A percentile compares a stretch with the other conserved stretches of the same genome.
phyloP scores from a whole-genome alignment of 2,797 vertebrate species.

The Dendrocincla fuliginosa region DNA sequence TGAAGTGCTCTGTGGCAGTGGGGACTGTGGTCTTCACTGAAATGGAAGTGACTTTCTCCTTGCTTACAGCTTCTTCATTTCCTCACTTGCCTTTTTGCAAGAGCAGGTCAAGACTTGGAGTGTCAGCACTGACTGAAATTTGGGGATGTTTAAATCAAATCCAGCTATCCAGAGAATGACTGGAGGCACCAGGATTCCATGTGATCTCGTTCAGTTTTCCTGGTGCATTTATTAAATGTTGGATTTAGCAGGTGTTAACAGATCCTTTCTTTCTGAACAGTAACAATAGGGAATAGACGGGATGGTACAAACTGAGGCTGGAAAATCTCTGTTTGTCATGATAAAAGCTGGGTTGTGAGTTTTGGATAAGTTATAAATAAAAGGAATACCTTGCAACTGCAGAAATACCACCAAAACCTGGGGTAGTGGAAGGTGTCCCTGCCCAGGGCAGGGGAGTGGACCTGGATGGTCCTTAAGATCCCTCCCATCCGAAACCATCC shows the following conservation, averaged over 20 bases:
- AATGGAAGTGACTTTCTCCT: background rate
- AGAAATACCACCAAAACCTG: background rate
- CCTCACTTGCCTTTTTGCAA: background rate
- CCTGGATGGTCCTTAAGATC: background rate
- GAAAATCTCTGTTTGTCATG: background rate
- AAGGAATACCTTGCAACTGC: background rate
- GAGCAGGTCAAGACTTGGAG: background rate
- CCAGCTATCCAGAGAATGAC: background rate
- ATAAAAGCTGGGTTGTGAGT: background rate
- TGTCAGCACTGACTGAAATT: background rate
- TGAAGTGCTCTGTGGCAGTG: background rate
- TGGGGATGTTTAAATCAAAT: background rate
- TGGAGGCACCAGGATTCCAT: background rate
- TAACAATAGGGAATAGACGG: background rate
- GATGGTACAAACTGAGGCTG: background rate
- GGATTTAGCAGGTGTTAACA: background rate
- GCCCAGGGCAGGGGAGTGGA: accelerated
- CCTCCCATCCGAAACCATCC: background rate
- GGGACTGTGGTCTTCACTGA: background rate
- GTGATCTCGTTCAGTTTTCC: background rate
- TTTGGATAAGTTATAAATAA: background rate
- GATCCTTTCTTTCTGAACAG: background rate
- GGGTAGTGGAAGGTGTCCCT: accelerated
- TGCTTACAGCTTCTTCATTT: background rate
- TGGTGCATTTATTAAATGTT: background rate